Evolutionary conservation across 2,797 vertebrate genomes (phyloP).

Genomic region (Cirrhinus molitorella): DNA sequence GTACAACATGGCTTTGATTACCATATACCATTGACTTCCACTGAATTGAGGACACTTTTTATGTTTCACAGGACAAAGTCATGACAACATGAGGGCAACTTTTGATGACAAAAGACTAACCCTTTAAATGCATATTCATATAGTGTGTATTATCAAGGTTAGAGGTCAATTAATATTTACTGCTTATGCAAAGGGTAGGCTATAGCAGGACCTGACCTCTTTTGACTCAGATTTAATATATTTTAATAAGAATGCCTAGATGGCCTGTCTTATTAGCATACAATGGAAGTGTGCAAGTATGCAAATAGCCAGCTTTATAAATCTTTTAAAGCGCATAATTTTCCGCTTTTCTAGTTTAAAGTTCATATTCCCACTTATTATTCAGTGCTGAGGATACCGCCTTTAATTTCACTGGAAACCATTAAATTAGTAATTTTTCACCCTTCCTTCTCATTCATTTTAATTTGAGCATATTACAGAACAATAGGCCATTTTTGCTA

Average conservation of each 20-base stretch:
- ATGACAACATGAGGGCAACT: not conserved
- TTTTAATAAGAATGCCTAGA: slow-evolving; percentile 43
- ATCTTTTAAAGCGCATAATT: slow-evolving; percentile 43
- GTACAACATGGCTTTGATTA: not conserved
- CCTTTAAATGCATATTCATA: slow-evolving; percentile 2
- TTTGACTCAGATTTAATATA: slow-evolving; percentile 30
- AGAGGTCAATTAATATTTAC: slow-evolving; percentile 36
- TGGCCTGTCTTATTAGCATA: slow-evolving; percentile 55
- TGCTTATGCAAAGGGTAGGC: not conserved
- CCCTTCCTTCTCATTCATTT: slow-evolving; percentile 14
- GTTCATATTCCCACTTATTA: slow-evolving; percentile 23
- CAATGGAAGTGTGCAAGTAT: slow-evolving; percentile 31
- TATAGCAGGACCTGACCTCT: slow-evolving; percentile 33
- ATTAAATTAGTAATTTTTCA: slow-evolving; percentile 14
- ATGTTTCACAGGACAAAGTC: not conserved
- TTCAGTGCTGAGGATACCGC: not conserved
- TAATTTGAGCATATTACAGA: slow-evolving; percentile 23
- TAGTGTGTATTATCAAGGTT: not conserved
- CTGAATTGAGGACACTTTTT: not conserved
- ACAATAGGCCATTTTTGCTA: not conserved
- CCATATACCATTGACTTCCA: not conserved
- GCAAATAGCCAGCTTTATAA: slow-evolving; percentile 36
- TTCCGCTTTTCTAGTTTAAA: slow-evolving; percentile 33
- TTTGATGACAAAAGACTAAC: not conserved
- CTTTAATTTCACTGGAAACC: slow-evolving; percentile 20